Evolutionary conservation across 1,140 invertebrate species (phyloP).

Genomic region (Palaemon carinicauda): DNA sequence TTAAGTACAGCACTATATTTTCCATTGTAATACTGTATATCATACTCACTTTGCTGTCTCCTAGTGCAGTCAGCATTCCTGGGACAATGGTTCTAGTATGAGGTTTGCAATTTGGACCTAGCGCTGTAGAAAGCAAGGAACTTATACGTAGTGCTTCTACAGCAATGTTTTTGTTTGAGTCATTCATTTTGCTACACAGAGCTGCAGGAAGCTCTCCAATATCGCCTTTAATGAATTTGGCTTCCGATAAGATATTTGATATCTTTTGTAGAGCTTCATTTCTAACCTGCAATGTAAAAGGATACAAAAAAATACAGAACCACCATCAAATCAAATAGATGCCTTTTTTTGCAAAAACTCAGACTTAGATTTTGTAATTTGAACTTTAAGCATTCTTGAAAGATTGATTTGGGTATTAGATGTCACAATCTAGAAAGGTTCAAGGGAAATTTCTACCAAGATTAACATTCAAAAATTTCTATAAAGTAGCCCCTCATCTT

Average conservation of each 20-base stretch:
- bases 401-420: too few relatives aligned
- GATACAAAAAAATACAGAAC: not conserved
- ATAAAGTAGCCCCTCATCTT: too few relatives aligned
- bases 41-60: constrained; percentile 76
- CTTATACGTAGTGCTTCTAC: constrained; percentile 83
- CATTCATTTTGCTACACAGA: constrained; percentile 77
- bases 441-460: too few relatives aligned
- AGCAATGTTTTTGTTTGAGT: constrained; percentile 92
- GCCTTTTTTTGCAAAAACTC: too few relatives aligned
- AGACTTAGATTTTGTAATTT: too few relatives aligned
- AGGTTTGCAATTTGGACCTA: constrained; percentile 82
- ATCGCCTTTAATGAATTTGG: constrained; percentile 81
- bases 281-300: constrained; percentile 69
- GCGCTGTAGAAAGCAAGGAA: constrained; percentile 77
- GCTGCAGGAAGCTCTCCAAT: constrained; percentile 84
- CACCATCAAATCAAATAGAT: too few relatives aligned
- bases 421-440: too few relatives aligned
- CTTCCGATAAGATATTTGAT: constrained; percentile 76
- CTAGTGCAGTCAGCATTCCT: constrained; percentile 78
- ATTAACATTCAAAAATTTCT: too few relatives aligned
- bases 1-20: too few relatives aligned
- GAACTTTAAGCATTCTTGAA: too few relatives aligned
- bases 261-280: constrained; percentile 85
- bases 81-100: constrained; percentile 85
- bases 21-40: not conserved